Evolutionary conservation across 2,797 vertebrate species (phyloP).

Genomic region (Channallabes apus): DNA sequence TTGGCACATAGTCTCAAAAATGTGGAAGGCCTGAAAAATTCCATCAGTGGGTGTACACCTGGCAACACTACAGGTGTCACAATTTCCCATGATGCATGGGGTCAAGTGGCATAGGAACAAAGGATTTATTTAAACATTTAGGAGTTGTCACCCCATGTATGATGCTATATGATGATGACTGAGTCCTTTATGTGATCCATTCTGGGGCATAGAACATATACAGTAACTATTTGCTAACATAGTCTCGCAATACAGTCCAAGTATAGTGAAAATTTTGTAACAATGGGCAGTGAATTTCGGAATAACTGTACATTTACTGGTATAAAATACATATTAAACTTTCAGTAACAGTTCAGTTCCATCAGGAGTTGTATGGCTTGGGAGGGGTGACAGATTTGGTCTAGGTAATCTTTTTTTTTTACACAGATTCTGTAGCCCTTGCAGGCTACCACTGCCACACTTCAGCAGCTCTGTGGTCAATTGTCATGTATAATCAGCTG

Average conservation of each 20-base stretch:
- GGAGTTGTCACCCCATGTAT: background rate
- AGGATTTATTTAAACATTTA: background rate
- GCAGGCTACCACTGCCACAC: background rate
- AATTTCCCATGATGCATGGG: background rate
- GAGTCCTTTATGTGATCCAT: background rate
- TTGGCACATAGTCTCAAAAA: too few relatives aligned
- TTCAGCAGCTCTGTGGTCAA: background rate
- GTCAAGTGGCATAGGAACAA: background rate
- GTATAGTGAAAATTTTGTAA: background rate
- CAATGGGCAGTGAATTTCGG: background rate
- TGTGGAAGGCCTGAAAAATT: too few relatives aligned
- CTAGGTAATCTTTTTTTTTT: background rate
- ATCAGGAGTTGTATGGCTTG: background rate
- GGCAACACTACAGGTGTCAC: background rate
- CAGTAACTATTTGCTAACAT: background rate
- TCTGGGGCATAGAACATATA: background rate
- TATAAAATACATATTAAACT: background rate
- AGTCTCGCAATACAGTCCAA: background rate
- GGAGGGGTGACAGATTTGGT: background rate
- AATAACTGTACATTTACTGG: background rate
- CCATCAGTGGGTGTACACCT: background rate
- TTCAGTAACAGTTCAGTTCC: background rate
- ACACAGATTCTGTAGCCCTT: background rate
- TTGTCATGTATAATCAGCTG: background rate
- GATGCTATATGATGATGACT: background rate